Evolutionary conservation across 2,113 vertebrate species (phyloP).

Genomic region (Aegotheles bennettii): DNA sequence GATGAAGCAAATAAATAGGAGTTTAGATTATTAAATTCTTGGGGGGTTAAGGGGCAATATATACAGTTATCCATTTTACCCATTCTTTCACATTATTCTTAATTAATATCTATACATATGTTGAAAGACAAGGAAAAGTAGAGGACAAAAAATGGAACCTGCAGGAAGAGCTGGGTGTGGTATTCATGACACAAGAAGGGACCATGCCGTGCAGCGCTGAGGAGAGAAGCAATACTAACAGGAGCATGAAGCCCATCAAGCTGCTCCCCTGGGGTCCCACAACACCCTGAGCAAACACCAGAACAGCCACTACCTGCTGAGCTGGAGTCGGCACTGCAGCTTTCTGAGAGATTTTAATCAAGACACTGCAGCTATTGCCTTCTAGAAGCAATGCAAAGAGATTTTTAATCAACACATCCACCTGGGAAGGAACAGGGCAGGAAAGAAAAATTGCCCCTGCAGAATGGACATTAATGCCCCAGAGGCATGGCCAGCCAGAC

Average conservation of each 20-base stretch:
- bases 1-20: neutral
- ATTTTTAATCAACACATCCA: neutral
- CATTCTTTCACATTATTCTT: neutral
- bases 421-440: neutral
- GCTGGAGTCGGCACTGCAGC: neutral
- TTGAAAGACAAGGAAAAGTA: neutral
- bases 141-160: neutral
- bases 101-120: neutral
- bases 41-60: neutral
- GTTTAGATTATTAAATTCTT: neutral
- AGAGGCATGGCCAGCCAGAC: neutral
- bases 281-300: fast-evolving
- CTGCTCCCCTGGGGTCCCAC: neutral
- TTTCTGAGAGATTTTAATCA: neutral
- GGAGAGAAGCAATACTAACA: neutral
- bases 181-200: neutral
- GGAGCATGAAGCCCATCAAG: neutral
- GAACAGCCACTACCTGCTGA: neutral
- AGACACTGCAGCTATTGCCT: neutral
- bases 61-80: neutral
- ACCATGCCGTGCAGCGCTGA: fast-evolving
- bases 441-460: neutral
- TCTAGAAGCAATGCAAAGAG: neutral
- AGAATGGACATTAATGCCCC: neutral
- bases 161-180: neutral